These are phyloP conservation scores for Aporrectodea caliginosa DNA, from an alignment of 1,140 invertebrate genomes.

Conservation along the genomic window DNA sequence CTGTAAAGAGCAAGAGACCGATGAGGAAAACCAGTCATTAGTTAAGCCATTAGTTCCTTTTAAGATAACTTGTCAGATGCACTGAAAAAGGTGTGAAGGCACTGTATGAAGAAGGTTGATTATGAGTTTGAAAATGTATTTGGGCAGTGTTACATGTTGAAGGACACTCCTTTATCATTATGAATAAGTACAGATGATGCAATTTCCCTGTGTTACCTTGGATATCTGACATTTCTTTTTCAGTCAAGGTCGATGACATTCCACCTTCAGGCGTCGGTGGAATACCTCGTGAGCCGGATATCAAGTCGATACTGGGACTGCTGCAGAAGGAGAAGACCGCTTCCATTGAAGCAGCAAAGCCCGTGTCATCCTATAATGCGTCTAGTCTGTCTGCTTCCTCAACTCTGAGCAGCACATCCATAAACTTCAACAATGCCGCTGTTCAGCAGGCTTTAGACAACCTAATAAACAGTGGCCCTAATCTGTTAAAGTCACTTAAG, in stretches of 20 bases:
- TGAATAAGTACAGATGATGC: background rate
- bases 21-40: no score
- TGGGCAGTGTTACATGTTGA: no score
- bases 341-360: background rate
- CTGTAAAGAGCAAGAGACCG: no score
- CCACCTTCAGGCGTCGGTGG: background rate
- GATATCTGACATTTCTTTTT: no score
- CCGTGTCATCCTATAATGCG: background rate
- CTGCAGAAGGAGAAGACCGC: background rate
- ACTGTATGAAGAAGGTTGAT: no score
- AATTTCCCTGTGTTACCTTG: background rate
- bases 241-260: no score
- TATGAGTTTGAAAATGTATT: no score
- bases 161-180: no score
- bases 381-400: background rate
- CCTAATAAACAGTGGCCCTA: background rate
- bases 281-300: background rate
- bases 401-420: background rate
- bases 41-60: no score
- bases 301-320: background rate
- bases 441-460: slow-evolving; percentile 2
- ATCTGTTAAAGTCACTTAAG: background rate
- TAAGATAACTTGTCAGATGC: no score
- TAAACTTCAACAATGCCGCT: background rate
- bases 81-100: no score